These are phyloP conservation scores for Emys orbicularis DNA, from an alignment of 2,797 vertebrate species.

Conservation along the genomic window DNA sequence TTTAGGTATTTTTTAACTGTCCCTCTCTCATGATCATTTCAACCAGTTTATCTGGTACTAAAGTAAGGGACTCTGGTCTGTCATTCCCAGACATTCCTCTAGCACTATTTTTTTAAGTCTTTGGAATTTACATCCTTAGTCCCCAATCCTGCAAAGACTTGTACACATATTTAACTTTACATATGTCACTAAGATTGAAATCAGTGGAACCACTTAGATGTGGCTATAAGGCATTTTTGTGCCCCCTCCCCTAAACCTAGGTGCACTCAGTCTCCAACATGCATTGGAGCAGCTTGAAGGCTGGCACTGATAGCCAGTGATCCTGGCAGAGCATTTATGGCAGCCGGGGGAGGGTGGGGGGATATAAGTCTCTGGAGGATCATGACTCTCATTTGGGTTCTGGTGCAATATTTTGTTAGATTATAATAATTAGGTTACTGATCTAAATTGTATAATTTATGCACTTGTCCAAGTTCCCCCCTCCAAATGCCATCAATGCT, in stretches of 20 bases:
- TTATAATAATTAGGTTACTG: background rate
- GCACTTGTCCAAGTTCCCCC: background rate
- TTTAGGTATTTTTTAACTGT: background rate
- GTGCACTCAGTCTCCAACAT: background rate
- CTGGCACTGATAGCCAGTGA: background rate
- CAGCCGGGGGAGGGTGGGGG: fast-evolving
- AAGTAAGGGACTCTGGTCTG: background rate
- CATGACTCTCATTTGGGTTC: background rate
- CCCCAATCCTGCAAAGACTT: background rate
- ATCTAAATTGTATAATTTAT: background rate
- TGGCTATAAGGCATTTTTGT: background rate
- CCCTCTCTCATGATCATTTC: background rate
- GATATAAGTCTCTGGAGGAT: background rate
- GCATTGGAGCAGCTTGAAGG: background rate
- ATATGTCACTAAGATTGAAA: slow-evolving; percentile 8
- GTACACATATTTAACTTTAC: background rate
- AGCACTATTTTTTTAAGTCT: background rate
- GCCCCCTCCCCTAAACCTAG: background rate
- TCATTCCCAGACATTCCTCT: background rate
- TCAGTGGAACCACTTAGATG: background rate
- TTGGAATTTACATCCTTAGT: background rate
- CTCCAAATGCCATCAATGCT: background rate
- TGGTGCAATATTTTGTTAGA: background rate
- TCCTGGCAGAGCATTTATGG: background rate
- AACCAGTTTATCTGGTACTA: background rate